Percentiles rank a stretch among this genome's conserved stretches.
phyloP scores from a whole-genome alignment of 1,140 invertebrate genomes.

The Formica selysi region DNA sequence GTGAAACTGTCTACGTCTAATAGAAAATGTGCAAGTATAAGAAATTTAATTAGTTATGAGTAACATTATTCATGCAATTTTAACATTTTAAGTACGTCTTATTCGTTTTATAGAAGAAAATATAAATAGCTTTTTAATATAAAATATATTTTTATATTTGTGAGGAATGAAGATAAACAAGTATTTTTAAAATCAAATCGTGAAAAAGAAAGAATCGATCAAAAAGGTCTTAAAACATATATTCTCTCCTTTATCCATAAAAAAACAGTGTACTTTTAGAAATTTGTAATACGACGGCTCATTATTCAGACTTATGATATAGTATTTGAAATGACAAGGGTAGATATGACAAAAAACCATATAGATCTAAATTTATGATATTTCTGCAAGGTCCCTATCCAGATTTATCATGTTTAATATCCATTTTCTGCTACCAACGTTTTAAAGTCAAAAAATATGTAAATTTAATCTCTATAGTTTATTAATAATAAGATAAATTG shows the following conservation, averaged over 20 bases:
- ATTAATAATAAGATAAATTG: constrained; percentile 16
- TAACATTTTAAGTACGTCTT: not conserved
- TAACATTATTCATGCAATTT: not conserved
- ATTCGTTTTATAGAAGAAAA: not conserved
- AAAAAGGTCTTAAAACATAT: constrained; percentile 1
- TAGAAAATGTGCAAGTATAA: not conserved
- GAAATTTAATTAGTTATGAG: not conserved
- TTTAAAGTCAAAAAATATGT: not conserved
- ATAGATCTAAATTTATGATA: constrained; percentile 8
- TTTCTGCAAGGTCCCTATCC: not conserved
- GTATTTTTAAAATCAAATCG: not conserved
- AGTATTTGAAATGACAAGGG: not conserved
- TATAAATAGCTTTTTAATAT: not conserved
- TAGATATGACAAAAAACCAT: not conserved
- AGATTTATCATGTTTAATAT: constrained; percentile 19
- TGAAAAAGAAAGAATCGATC: not conserved
- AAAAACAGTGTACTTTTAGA: constrained; percentile 13
- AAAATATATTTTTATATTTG: constrained; percentile 2
- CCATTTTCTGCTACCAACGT: not conserved
- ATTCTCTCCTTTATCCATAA: not conserved
- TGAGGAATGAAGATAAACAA: not conserved
- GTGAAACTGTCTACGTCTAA: not conserved
- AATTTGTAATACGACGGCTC: not conserved
- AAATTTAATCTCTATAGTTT: not conserved
- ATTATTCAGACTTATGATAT: constrained; percentile 8